Evolutionary conservation across 2,888 invertebrate genomes (phyloP), one percentile per base, ranked within the genome.

Genomic region (Ochlodes sylvanus): DNA sequence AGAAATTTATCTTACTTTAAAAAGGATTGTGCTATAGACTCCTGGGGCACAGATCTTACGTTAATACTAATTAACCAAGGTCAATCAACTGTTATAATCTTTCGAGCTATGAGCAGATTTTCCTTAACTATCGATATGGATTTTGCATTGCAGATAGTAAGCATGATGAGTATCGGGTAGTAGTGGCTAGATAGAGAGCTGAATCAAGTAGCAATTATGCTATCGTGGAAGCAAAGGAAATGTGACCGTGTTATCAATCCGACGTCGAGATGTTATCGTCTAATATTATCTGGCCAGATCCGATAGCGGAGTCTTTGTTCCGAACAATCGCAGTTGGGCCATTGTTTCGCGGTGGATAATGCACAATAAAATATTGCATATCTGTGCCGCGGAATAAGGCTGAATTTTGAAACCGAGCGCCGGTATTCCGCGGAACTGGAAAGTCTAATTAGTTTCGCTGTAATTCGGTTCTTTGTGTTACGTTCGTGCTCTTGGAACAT

Each of bases 251-350:
- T 54, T 41, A 63, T 63, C 52, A n/a, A 54, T 41, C 7, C 27
- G 12, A 27, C 41, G 41, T 41, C 21, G 7, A 50, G 63, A 63
- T 63, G 14, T n/a, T 78, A 75, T 72, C 73, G 79, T 70, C 70
- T 61, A 71, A 81, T 80, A 78, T 83, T 86, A 88, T 88, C 86
- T 80, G 71, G 77, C 75, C 69, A 63, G 71, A 77, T 79, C 79
- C 72, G 87, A 87, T 88, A 86, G 77, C 72, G 69, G 75, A 72
- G 54, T 70, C 84, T 87, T 89, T 89, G 88, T 89, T 87, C 71
- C 63, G 55, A 82, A 77, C 82, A 81, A 84, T 76, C 78, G 75
- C 77, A 71, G 73, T 75, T 63, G 70, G 68, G 52, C 84, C 78
- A 86, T 89, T 89, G 88, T 90, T 81, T 83, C 76, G 70, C 73